Evolutionary conservation across 2,113 vertebrate species (phyloP).

Genomic region (Machaerirhynchus nigripectus): DNA sequence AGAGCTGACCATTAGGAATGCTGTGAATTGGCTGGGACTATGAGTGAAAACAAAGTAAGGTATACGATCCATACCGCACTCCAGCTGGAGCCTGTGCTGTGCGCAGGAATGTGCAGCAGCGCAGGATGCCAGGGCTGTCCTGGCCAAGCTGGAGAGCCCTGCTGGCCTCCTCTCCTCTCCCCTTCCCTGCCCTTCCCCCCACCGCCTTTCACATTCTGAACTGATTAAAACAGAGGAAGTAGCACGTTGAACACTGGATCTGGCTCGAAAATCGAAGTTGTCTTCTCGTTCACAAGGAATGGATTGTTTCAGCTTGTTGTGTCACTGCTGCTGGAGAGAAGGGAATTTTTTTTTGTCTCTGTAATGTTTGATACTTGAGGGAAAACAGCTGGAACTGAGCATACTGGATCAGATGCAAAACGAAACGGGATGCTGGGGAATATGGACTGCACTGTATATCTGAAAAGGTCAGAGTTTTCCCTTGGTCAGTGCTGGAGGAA

Average conservation of each 20-base stretch:
- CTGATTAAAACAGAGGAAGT: conserved; percentile 75
- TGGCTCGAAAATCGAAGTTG: conserved; percentile 67
- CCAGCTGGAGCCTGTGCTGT: conserved; percentile 26
- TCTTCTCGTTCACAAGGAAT: conserved; percentile 78
- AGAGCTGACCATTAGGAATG: neutral
- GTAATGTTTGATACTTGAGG: conserved; percentile 83
- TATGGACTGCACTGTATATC: conserved; percentile 73
- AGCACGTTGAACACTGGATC: conserved; percentile 64
- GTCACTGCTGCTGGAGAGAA: conserved; percentile 72
- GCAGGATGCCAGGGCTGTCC: neutral
- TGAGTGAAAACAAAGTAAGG: neutral
- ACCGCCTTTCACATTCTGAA: conserved; percentile 42
- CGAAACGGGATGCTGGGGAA: conserved; percentile 76
- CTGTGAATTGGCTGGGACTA: neutral
- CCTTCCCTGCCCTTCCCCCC: conserved; percentile 26
- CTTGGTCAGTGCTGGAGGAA: conserved; percentile 73
- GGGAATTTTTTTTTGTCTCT: conserved; percentile 70
- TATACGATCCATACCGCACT: neutral
- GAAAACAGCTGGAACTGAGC: conserved; percentile 81
- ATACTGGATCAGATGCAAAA: conserved; percentile 70
- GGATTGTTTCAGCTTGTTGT: conserved; percentile 79
- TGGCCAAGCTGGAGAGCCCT: neutral
- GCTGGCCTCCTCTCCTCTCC: neutral
- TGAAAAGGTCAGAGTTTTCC: conserved; percentile 81
- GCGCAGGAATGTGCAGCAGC: neutral